Evolutionary conservation across 2,113 vertebrate genomes (phyloP), one percentile per base, ranked within the genome.

Genomic region (Argyrosomus japonicus): DNA sequence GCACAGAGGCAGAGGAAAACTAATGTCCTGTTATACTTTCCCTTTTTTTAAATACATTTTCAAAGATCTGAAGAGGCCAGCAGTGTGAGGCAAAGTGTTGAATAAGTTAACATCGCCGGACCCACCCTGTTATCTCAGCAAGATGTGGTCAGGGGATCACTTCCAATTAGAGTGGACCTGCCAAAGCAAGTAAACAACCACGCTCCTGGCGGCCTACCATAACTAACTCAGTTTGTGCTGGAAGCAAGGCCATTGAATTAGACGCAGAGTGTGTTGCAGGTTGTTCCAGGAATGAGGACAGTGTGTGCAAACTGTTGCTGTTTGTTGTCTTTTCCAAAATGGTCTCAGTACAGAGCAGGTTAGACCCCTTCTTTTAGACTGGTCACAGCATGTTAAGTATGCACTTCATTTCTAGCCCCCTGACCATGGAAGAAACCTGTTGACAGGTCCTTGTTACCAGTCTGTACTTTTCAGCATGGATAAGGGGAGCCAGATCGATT

Each of bases 101-200:
- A 84, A 84, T 77, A 73, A 74, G 79, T 83, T 81, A 54, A 63
- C 50, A 50, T 54, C 74, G 61, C 54, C 45, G 79, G 70, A 79
- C 79, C 68, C 70, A 65, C 77, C 85, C 56, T 80, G 65, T 88
- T 91, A 85, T 90, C 71, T 85, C 78, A 72, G 71, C 63, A 65
- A 82, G 68, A 78, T 82, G 86, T 68, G 82, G 77, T 84, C 83
- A 89, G 83, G 63, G 71, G 81, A 88, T 90, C 81, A 68, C 75
- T 76, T 84, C 81, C 76, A 90, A 81, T 93, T 85, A 90, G 80
- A 84, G 48, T 56, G 21, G 25, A 85, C 79, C 87, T 85, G 91
- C 78, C 63, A 91, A 89, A 84, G 86, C 86, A 86, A 88, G 85
- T 91, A 84, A 92, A 89, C 81, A 85, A 47, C 56, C 69, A 36